These are phyloP conservation scores for Callorhinus ursinus DNA, from an alignment of 2,113 vertebrate species.

Conservation along the genomic window DNA sequence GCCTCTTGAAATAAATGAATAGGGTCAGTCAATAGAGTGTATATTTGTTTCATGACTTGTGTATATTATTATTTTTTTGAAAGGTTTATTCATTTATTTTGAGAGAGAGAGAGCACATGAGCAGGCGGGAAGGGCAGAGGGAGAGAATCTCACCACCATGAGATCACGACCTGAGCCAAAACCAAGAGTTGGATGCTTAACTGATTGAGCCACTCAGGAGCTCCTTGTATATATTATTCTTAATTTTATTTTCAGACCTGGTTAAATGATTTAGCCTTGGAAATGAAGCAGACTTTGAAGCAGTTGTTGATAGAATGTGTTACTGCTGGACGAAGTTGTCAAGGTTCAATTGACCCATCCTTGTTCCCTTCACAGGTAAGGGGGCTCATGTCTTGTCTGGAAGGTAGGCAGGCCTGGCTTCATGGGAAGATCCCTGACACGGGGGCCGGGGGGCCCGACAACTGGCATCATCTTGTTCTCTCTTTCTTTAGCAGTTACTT, in stretches of 20 bases:
- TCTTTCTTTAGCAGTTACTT: neutral
- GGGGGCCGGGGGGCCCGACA: neutral
- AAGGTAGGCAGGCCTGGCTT: neutral
- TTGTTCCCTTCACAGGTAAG: constrained; percentile 95
- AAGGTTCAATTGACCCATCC: constrained; percentile 90
- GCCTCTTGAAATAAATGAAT: neutral
- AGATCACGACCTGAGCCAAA: neutral
- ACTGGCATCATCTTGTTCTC: neutral
- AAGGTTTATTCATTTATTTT: neutral
- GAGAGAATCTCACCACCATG: neutral
- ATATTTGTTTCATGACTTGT: constrained; percentile 45
- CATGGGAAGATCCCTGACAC: neutral
- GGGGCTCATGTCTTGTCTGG: neutral
- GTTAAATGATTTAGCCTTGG: constrained; percentile 92
- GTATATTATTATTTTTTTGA: constrained; percentile 48
- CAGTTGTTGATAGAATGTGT: constrained; percentile 93
- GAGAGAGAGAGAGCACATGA: neutral
- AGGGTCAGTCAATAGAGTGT: neutral
- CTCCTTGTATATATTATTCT: constrained; percentile 49
- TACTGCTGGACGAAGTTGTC: constrained; percentile 88
- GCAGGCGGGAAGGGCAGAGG: neutral
- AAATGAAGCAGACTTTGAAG: constrained; percentile 97
- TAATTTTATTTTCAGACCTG: constrained; percentile 88
- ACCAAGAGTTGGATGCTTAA: neutral
- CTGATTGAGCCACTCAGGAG: neutral